Conservation (phyloP, 2,113 vertebrate species). For the Rutilus rutilus region DNA sequence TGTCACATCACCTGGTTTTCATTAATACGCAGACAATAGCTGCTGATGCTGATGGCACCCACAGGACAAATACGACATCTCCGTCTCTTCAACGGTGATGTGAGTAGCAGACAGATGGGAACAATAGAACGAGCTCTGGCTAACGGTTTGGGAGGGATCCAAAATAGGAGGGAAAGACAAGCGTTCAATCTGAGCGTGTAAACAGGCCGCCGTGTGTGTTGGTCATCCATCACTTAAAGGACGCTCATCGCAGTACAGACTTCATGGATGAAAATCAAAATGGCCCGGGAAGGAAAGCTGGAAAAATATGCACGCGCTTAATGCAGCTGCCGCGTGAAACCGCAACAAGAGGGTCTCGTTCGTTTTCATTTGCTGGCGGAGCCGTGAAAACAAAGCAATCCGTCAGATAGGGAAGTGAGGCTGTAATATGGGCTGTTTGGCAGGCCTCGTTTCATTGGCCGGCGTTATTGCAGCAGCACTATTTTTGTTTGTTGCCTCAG, state of each 20-base stretch:
- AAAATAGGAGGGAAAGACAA: slow-evolving; percentile 41
- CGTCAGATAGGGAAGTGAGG: slow-evolving; percentile 39
- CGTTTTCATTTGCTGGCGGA: slow-evolving; percentile 38
- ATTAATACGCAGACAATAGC: slow-evolving; percentile 45
- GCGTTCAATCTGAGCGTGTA: slow-evolving; percentile 44
- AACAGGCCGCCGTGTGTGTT: slow-evolving; percentile 45
- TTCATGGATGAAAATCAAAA: slow-evolving; percentile 44
- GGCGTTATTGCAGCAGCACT: slow-evolving; percentile 31
- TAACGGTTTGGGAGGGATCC: slow-evolving; percentile 35
- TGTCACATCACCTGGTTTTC: slow-evolving; percentile 43
- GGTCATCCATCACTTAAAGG: slow-evolving; percentile 43
- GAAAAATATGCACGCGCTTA: slow-evolving; percentile 24
- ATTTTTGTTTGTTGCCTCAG: slow-evolving; percentile 44
- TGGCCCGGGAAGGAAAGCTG: slow-evolving; percentile 28
- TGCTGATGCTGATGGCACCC: slow-evolving; percentile 17
- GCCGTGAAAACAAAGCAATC: slow-evolving; percentile 37
- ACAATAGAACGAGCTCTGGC: slow-evolving; percentile 25
- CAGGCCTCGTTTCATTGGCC: slow-evolving; percentile 38
- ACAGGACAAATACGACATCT: slow-evolving; percentile 44
- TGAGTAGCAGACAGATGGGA: slow-evolving; percentile 34
- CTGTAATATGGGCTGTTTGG: slow-evolving; percentile 44
- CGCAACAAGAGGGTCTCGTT: slow-evolving; percentile 12
- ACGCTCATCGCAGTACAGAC: slow-evolving; percentile 23
- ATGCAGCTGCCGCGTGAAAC: slow-evolving; percentile 7
- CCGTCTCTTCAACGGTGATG: slow-evolving; percentile 23